Percentiles rank a stretch among this genome's conserved stretches.
phyloP scores from a whole-genome alignment of 1,140 invertebrate species.

The Eulimnadia texana region DNA sequence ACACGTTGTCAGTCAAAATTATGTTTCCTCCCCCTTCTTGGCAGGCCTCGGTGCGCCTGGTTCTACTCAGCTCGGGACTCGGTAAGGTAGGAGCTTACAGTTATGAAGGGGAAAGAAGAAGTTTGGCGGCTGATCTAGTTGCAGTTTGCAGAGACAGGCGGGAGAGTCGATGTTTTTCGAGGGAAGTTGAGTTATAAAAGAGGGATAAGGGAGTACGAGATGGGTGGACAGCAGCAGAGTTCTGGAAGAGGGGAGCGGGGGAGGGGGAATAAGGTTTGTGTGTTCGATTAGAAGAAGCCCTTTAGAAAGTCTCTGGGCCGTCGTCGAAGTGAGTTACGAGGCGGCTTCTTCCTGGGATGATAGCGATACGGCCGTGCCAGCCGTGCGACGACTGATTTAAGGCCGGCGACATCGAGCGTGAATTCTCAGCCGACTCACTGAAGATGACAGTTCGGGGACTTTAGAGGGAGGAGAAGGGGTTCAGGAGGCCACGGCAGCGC shows the following conservation, averaged over 20 bases:
- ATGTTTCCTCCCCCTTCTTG: no score
- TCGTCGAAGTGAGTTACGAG: constrained; percentile 11
- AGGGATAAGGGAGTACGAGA: background rate
- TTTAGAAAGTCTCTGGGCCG: background rate
- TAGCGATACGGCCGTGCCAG: constrained; percentile 16
- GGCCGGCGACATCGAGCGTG: constrained; percentile 17
- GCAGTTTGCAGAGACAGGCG: no score
- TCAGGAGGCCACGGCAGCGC: background rate
- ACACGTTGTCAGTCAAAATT: no score
- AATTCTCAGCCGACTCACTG: constrained; percentile 16
- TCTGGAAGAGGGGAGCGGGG: background rate
- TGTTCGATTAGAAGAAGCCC: background rate
- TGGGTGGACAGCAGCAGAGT: background rate
- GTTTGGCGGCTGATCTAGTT: background rate
- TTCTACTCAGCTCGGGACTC: no score
- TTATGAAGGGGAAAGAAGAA: background rate
- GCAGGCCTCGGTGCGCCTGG: no score
- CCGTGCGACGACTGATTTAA: constrained; percentile 17
- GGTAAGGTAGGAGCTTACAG: background rate
- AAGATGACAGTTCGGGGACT: constrained; percentile 15
- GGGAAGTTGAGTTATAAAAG: background rate
- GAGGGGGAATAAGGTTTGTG: constrained; percentile 4
- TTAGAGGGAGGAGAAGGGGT: no score
- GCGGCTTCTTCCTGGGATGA: constrained; percentile 18
- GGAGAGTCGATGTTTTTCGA: no score